Evolutionary conservation across 2,797 vertebrate genomes (phyloP).

Genomic region (Jordanella pulchra): DNA sequence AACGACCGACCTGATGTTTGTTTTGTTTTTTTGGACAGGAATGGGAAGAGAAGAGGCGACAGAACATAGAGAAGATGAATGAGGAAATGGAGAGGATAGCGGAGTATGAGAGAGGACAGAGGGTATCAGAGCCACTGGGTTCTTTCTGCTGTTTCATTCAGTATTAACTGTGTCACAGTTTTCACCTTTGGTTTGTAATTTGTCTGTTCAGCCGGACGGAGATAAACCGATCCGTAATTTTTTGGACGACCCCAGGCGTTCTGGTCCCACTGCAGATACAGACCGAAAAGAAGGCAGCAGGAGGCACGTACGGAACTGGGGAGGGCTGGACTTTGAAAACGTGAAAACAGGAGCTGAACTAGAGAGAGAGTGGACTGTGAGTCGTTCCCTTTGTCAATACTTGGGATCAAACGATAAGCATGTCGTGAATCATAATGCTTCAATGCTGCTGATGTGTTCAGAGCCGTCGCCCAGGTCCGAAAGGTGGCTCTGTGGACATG

Average conservation of each 20-base stretch:
- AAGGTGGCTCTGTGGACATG: constrained; percentile 83
- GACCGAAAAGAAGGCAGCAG: constrained; percentile 91
- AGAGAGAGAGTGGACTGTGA: constrained; percentile 85
- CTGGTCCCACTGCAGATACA: constrained; percentile 78
- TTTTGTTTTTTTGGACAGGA: constrained; percentile 75
- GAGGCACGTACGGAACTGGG: constrained; percentile 90
- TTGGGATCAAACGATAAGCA: no score
- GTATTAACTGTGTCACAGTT: background rate
- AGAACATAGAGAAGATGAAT: constrained; percentile 95
- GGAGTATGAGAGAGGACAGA: constrained; percentile 88
- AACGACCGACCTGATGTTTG: background rate
- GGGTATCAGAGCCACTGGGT: constrained; percentile 68
- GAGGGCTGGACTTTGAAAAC: constrained; percentile 89
- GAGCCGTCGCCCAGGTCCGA: constrained; percentile 74
- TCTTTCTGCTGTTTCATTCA: background rate
- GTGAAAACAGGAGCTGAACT: constrained; percentile 86
- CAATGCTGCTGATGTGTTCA: constrained; percentile 23
- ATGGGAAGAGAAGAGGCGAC: constrained; percentile 90
- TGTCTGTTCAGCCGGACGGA: constrained; percentile 72
- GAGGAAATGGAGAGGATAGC: constrained; percentile 95
- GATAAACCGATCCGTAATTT: constrained; percentile 90
- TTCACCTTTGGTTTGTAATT: background rate
- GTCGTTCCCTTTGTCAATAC: constrained; percentile 9
- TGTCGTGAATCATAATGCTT: background rate
- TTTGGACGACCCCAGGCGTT: constrained; percentile 88